phyloP scores from a whole-genome alignment of 2,888 invertebrate genomes.

The Escarpia spicata region DNA sequence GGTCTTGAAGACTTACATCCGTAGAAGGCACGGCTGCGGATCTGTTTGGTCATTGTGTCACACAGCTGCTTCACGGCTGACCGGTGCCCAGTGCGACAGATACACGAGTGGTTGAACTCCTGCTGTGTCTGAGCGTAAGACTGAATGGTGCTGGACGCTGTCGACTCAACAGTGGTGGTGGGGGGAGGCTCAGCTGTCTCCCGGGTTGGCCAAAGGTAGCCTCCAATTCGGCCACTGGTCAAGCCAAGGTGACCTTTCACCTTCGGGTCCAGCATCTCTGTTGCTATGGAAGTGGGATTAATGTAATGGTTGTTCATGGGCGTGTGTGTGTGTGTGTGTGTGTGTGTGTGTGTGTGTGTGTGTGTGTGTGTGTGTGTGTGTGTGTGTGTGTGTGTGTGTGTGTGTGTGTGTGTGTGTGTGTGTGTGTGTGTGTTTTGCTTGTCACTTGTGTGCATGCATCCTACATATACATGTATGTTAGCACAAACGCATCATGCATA shows the following conservation, averaged over 20 bases:
- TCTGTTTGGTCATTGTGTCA: conserved; percentile 93
- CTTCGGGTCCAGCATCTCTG: conserved; percentile 66
- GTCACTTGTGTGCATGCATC: not conserved
- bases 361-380: not conserved
- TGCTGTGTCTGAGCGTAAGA: conserved; percentile 58
- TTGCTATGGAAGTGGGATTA: conserved; percentile 50
- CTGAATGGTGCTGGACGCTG: conserved; percentile 33
- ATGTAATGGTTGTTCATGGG: not conserved
- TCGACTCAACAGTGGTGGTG: not conserved
- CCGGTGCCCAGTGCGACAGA: conserved; percentile 54
- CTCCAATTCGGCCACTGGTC: not conserved
- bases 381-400: not conserved
- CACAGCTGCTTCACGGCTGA: conserved; percentile 79
- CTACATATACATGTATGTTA: not conserved
- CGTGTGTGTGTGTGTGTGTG: not conserved
- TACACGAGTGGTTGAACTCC: conserved; percentile 56
- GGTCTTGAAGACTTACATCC: conserved; percentile 74
- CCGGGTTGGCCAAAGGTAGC: not conserved
- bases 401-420: not conserved
- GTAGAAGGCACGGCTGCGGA: conserved; percentile 93
- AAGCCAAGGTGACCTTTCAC: conserved; percentile 43
- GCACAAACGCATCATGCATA: not conserved
- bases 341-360: not conserved
- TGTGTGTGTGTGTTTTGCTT: not conserved
- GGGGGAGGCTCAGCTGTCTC: conserved; percentile 18